Base-by-base conservation (phyloP, 2,888 invertebrate genomes). In the Alsophila aescularia region DNA sequence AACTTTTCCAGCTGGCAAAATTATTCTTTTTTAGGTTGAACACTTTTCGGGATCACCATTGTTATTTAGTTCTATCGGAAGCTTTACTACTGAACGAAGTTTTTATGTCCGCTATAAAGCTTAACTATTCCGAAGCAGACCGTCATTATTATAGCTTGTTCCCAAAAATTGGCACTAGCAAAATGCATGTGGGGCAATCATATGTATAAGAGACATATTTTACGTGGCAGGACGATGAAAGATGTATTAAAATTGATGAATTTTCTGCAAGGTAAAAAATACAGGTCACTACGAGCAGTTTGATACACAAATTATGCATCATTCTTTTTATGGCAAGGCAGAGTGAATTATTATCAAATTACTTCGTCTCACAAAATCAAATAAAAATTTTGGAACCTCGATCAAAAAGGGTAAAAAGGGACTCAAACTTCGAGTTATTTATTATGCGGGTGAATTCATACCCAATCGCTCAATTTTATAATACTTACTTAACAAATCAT, bases 1-100 rank as follows among this genome's bases (percentile, higher is more conserved):
- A 60, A 64, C 53, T 62, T 56, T 37, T 40, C 51, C 44, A 56
- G 48, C 50, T 55, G 54, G 32, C 47, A 29, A 54, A 52, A 52
- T 57, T 61, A 51, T 60, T 56, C 53, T 15, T 48, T 36, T 54
- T 43, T 35, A 45, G 24, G 18, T 18, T 37, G 37, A 37, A 43
- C 24, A 39, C 15, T 31, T 44, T 37, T 44, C 9, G 37, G 32
- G 15, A 37, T 13, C 14, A 5, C 21, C 34, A 24, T 44, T 35
- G 13, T 37, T 29, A 13, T 47, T 47, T 41, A 27, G 32, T 49
- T 50, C 14, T 15, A 24, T n/a, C 15, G 31, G 21, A 29, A 29
- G 41, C n/a, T n/a, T 41, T 29, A 41, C n/a, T 41, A 16, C 36
- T 27, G 39, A 48, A 18, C 9, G 12, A 32, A 14, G 7, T 48